Conservation (phyloP, 2,113 vertebrate species). For the Tursiops truncatus region DNA sequence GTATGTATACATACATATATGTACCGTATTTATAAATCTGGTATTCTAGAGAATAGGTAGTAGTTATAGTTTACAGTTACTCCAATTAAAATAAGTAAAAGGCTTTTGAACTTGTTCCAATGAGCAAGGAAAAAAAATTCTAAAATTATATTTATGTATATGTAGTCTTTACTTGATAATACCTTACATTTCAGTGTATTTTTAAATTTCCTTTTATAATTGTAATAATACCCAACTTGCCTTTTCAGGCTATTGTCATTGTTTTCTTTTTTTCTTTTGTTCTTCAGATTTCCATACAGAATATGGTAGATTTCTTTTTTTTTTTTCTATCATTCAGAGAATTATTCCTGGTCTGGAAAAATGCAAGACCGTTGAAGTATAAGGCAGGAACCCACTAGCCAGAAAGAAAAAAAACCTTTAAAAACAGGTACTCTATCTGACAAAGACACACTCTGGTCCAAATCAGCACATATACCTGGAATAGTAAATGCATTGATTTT, state of each 20-base stretch:
- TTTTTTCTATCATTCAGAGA: background rate
- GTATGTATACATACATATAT: background rate
- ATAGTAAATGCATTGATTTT: background rate
- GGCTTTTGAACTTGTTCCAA: conserved; percentile 31
- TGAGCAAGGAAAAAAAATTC: conserved; percentile 10
- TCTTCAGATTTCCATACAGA: background rate
- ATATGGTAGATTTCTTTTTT: background rate
- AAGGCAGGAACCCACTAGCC: background rate
- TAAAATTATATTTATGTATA: background rate
- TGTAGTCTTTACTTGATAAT: background rate
- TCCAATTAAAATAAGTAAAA: conserved; percentile 69
- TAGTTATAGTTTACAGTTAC: conserved; percentile 71
- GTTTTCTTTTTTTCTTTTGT: background rate
- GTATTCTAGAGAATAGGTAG: conserved; percentile 38
- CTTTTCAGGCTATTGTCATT: background rate
- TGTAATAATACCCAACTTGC: conserved; percentile 6
- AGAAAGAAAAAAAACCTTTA: background rate
- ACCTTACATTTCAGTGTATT: conserved; percentile 45
- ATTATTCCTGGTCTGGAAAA: background rate
- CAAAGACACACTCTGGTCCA: background rate
- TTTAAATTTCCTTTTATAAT: conserved; percentile 36
- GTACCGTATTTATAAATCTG: conserved; percentile 49
- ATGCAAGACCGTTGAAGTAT: background rate
- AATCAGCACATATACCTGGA: background rate
- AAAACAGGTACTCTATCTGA: background rate